These are phyloP conservation scores for Pollimyrus isidori DNA, from an alignment of 2,113 vertebrate species.

Conservation along the genomic window DNA sequence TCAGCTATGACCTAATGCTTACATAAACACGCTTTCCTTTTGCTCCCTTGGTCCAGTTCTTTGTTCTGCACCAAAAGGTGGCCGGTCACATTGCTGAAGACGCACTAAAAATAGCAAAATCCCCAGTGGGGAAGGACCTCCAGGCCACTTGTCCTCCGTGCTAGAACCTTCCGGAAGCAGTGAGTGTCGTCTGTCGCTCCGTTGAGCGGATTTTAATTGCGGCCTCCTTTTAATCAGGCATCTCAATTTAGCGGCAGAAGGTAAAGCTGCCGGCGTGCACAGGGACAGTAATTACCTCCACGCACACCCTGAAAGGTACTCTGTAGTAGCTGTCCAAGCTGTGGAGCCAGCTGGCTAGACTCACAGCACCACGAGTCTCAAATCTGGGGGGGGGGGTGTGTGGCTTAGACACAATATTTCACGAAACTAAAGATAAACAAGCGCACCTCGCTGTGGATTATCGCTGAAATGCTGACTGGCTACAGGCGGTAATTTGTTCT, in stretches of 20 bases:
- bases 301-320: not conserved
- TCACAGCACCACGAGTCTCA: not conserved
- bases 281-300: not conserved
- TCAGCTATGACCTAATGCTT: not conserved
- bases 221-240: constrained; percentile 3
- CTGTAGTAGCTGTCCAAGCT: not conserved
- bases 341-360: not conserved
- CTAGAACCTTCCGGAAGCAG: not conserved
- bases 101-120: constrained; percentile 1
- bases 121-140: not conserved
- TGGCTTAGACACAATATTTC: not conserved
- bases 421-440: not conserved
- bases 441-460: not conserved
- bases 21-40: not conserved
- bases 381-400: not conserved
- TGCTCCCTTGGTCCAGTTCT: not conserved
- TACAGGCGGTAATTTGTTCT: not conserved
- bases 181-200: not conserved
- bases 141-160: not conserved
- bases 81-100: not conserved
- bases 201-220: not conserved
- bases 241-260: not conserved
- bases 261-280: not conserved
- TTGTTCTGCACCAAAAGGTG: not conserved
- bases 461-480: not conserved